These are phyloP conservation scores for Drosophila kambysellisi DNA, from an alignment of 2,888 invertebrate species.

Conservation along the genomic window DNA sequence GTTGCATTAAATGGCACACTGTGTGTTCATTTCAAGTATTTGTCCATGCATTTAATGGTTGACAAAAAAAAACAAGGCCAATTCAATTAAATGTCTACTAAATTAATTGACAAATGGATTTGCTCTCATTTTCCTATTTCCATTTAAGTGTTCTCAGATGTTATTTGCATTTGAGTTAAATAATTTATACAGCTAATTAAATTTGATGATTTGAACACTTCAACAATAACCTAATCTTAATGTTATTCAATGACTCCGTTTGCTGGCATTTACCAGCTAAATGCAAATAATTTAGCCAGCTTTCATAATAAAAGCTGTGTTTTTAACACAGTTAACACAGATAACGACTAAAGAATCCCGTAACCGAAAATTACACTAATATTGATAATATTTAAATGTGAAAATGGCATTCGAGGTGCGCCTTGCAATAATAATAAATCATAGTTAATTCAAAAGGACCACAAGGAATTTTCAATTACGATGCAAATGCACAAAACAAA, in stretches of 20 bases:
- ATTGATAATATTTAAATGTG: conserved; percentile 33
- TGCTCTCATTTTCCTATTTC: not conserved
- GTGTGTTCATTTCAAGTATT: conserved; percentile 37
- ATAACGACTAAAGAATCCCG: conserved; percentile 11
- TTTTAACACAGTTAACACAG: too few relatives aligned
- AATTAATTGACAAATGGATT: not conserved
- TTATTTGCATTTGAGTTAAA: not conserved
- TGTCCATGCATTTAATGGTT: conserved; percentile 34
- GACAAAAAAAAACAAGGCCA: conserved; percentile 12
- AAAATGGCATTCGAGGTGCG: conserved; percentile 11
- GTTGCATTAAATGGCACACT: conserved; percentile 24
- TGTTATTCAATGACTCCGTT: conserved; percentile 1
- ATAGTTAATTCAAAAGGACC: conserved; percentile 59
- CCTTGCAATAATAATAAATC: conserved; percentile 56
- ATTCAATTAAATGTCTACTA: not conserved
- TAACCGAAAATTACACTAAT: conserved; percentile 27
- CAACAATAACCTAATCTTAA: conserved; percentile 22
- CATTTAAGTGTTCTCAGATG: not conserved
- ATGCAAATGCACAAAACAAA: conserved; percentile 47
- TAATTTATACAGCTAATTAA: conserved; percentile 21
- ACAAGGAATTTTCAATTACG: conserved; percentile 75
- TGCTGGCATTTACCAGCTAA: not conserved
- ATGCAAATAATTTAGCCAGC: conserved; percentile 19
- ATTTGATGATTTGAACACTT: conserved; percentile 1
- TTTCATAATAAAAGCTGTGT: conserved; percentile 17